Conservation (phyloP, 2,797 vertebrate genomes). For the Xiphophorus birchmanni region DNA sequence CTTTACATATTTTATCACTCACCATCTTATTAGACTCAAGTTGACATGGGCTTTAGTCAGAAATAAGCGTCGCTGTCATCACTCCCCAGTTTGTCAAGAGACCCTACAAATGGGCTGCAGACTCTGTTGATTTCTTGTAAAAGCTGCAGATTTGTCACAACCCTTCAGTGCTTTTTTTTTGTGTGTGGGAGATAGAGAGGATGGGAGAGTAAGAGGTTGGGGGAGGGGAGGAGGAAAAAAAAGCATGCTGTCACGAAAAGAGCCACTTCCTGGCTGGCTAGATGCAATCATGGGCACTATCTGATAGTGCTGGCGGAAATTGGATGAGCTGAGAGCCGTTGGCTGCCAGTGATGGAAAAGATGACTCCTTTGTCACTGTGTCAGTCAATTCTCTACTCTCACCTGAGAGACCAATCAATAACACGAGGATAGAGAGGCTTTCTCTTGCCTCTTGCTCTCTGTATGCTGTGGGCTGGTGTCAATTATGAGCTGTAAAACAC, state of each 20-base stretch:
- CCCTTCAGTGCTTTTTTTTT: constrained; percentile 68
- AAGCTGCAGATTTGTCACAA: constrained; percentile 76
- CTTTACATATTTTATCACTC: constrained; percentile 67
- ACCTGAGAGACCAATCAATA: constrained; percentile 78
- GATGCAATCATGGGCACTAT: constrained; percentile 82
- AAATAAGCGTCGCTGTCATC: constrained; percentile 68
- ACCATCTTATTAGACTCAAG: constrained; percentile 37
- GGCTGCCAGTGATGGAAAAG: constrained; percentile 82
- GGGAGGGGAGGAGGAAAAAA: constrained; percentile 14
- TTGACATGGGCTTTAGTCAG: constrained; percentile 48
- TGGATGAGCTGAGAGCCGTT: constrained; percentile 80
- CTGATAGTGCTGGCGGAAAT: constrained; percentile 82
- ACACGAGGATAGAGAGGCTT: constrained; percentile 46
- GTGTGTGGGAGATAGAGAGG: constrained; percentile 58
- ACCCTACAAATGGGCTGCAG: constrained; percentile 52
- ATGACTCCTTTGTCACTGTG: constrained; percentile 86
- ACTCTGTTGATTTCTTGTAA: constrained; percentile 68
- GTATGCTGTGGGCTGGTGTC: constrained; percentile 62
- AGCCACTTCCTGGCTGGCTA: constrained; percentile 75
- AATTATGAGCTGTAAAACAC: constrained; percentile 66
- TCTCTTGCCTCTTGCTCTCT: constrained; percentile 46
- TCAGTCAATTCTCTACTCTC: constrained; percentile 81
- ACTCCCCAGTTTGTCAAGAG: constrained; percentile 50
- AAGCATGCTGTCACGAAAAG: constrained; percentile 75
- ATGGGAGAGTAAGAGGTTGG: constrained; percentile 58